Evolutionary conservation across 53 echinoderm and acorn worm species (phyloP), one percentile per base, ranked within the genome.

Genomic region (Holothuria leucospilota): DNA sequence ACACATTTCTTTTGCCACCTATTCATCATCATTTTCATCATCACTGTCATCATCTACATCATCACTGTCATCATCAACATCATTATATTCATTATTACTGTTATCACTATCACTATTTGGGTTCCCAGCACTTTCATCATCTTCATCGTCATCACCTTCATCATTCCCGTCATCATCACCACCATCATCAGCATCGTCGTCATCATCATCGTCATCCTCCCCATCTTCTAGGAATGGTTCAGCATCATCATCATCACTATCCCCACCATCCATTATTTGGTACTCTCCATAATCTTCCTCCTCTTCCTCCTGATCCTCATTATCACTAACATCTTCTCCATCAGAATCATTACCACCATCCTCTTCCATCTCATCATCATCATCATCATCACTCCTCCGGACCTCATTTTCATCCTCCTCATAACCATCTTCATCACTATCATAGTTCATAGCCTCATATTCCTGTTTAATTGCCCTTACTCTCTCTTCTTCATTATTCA

Each of bases 161-260:
- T 13, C 29, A 79, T 66, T 69, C 4, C 16, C 34, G 1, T 8
- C 39, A 21, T 61, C 61, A 26, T 75, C 29, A 83, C 26, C 74
- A 53, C 64, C 87, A 49, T 66, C 56, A 41, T 69, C 65, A 18
- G 65, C 64, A 26, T 69, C 65, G 7, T 78, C 64, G 10, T 81
- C 88, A 63, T 66, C 56, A 41, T 69, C 65, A 18, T 78, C 64
- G 21, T 69, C 65, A 18, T 78, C 64, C n/a, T 81, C 88, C 24
- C 29, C 82, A 0, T 49, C 88, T 29, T 88, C 69, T 16, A 77
- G 78, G 68, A 53, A 56, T 41, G 77, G 78, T 46, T 59, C 82
- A 68, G 40, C 77, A 46, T 89, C 90, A 63, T 90, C 89, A 26
- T 84, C 78, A 2, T 39, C 69, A 40, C 62, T 42, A 16, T 71